Evolutionary conservation across 2,113 vertebrate species (phyloP).

Genomic region (Heterocephalus glaber): DNA sequence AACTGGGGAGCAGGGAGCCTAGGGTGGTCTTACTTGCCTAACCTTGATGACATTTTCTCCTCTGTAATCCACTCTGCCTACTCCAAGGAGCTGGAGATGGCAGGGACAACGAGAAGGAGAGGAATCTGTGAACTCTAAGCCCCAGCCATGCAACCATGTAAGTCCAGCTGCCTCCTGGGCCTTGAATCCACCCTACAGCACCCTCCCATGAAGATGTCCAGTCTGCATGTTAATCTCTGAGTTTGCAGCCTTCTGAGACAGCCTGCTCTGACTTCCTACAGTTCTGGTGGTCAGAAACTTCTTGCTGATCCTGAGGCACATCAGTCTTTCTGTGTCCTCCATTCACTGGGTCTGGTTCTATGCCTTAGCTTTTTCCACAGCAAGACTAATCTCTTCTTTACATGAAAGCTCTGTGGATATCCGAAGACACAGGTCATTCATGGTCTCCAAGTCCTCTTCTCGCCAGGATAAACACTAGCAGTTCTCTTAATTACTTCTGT

Average conservation of each 20-base stretch:
- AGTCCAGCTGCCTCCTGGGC: not conserved
- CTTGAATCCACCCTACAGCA: not conserved
- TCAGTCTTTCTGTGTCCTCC: not conserved
- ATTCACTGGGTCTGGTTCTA: not conserved
- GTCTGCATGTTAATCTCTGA: not conserved
- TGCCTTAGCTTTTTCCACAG: not conserved
- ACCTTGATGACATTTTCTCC: not conserved
- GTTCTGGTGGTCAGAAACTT: not conserved
- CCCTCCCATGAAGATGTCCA: not conserved
- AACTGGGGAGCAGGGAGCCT: not conserved
- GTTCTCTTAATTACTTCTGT: not conserved
- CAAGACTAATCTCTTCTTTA: not conserved
- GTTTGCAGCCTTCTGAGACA: not conserved
- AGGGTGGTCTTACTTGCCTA: not conserved
- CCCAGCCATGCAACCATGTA: accelerated
- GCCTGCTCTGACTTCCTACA: not conserved
- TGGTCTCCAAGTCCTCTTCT: not conserved
- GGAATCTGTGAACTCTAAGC: not conserved
- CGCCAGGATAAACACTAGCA: not conserved
- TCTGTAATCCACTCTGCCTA: not conserved
- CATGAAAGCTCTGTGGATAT: not conserved
- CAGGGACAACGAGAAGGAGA: not conserved
- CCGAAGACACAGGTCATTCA: not conserved
- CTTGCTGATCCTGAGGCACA: not conserved
- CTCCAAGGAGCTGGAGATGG: not conserved